Conservation (phyloP, 1,140 invertebrate genomes). For the Ephestia elutella region DNA sequence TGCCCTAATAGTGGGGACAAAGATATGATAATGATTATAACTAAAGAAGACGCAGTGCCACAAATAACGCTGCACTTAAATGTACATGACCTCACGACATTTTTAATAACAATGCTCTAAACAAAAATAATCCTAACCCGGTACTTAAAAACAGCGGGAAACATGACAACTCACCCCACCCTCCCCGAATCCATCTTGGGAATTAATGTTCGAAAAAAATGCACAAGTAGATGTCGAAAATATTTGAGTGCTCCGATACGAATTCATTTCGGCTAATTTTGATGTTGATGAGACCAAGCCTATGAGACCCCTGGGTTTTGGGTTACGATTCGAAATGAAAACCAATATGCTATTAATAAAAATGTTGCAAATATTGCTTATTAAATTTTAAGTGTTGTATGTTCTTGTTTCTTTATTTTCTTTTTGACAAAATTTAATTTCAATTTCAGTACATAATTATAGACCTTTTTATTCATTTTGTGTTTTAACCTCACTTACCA, state of each 20-base stretch:
- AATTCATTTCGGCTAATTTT: slow-evolving; percentile 45
- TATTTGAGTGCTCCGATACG: slow-evolving; percentile 22
- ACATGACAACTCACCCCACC: slow-evolving; percentile 14
- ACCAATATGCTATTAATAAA: slow-evolving; percentile 3
- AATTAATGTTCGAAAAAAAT: slow-evolving; percentile 47
- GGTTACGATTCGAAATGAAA: not conserved
- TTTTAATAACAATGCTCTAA: not conserved
- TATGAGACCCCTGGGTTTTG: slow-evolving; percentile 12
- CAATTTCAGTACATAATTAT: too few species aligned
- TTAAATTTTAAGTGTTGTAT: too few species aligned
- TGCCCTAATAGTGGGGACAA: too few species aligned
- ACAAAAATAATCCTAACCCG: not conserved
- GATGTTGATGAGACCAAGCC: slow-evolving; percentile 23
- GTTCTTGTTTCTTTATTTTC: too few species aligned
- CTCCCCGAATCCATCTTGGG: slow-evolving; percentile 46
- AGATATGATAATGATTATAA: too few species aligned
- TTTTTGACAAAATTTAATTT: too few species aligned
- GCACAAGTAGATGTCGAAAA: slow-evolving; percentile 33
- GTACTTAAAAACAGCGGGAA: slow-evolving; percentile 5
- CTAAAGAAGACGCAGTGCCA: too few species aligned
- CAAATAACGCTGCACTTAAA: too few species aligned
- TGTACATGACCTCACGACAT: not conserved
- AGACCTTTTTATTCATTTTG: too few species aligned
- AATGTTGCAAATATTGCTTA: too few species aligned
- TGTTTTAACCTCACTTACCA: too few species aligned